Conservation (phyloP, 2,113 vertebrate species). For the Leiothrix lutea region DNA sequence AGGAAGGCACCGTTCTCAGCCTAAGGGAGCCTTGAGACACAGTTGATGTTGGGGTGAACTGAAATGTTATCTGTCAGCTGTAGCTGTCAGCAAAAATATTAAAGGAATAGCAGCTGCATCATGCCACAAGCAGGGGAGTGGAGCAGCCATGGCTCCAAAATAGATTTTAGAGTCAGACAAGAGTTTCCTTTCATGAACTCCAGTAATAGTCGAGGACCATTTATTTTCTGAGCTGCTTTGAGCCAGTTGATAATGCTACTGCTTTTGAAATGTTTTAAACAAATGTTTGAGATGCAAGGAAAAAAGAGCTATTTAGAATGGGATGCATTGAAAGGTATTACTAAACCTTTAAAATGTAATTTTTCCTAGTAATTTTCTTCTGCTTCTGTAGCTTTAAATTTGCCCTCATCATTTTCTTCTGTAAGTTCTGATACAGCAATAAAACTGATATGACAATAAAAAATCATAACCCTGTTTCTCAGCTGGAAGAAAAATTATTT, state of each 20-base stretch:
- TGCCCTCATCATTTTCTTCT: background rate
- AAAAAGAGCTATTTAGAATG: background rate
- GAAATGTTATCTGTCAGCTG: conserved; percentile 75
- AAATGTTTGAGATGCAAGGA: background rate
- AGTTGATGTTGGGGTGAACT: conserved; percentile 29
- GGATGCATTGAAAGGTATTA: background rate
- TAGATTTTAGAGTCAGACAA: conserved; percentile 62
- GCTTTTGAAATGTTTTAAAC: background rate
- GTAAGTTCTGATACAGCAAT: background rate
- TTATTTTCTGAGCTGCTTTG: background rate
- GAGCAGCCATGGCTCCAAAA: conserved; percentile 67
- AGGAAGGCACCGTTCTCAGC: background rate
- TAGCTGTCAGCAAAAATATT: conserved; percentile 81
- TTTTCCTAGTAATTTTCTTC: background rate
- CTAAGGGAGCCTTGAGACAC: background rate
- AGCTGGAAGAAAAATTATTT: background rate
- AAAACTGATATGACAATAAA: background rate
- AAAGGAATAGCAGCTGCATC: conserved; percentile 73
- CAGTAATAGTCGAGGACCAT: background rate
- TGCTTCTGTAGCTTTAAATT: background rate
- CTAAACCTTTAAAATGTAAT: background rate
- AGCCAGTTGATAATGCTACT: conserved; percentile 1
- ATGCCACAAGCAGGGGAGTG: conserved; percentile 55
- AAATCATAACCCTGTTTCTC: background rate
- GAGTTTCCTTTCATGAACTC: conserved; percentile 56